Percentiles rank a stretch among this genome's conserved stretches.
These are phyloP conservation scores for Oreamnos americanus DNA, from an alignment of 2,113 vertebrate species.

Conservation along the genomic window DNA sequence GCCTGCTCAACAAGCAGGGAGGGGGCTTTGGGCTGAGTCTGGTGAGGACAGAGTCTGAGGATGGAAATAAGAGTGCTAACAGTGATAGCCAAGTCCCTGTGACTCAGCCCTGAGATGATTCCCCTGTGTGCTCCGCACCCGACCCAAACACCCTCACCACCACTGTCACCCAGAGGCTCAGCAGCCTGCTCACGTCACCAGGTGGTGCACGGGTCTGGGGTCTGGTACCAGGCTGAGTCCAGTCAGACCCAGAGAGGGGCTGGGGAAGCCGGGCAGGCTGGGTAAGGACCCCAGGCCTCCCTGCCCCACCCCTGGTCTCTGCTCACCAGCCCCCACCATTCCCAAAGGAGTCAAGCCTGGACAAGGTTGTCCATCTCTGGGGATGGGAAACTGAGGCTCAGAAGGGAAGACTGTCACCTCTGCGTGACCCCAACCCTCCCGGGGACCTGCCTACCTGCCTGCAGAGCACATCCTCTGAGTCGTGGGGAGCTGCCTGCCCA, in stretches of 20 bases:
- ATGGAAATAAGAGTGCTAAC: neutral
- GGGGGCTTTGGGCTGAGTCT: neutral
- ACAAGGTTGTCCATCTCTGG: neutral
- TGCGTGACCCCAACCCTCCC: neutral
- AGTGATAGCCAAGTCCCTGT: neutral
- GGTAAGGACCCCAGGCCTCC: neutral
- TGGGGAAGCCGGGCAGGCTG: neutral
- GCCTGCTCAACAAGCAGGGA: fast-evolving
- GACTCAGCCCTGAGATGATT: neutral
- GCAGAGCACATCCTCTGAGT: neutral
- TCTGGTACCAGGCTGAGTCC: neutral
- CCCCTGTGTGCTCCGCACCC: neutral
- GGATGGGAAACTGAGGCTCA: neutral
- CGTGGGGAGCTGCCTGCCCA: neutral
- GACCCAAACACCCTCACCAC: fast-evolving
- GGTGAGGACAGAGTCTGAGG: neutral
- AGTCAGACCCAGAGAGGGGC: neutral
- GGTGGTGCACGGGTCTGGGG: neutral
- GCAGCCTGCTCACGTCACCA: neutral
- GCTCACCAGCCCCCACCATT: neutral
- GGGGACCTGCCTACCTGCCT: neutral
- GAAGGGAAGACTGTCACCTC: neutral
- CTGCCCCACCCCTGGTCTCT: neutral
- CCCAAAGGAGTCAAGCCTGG: fast-evolving
- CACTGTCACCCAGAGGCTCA: neutral